phyloP scores from a whole-genome alignment of 2,888 invertebrate genomes.

The Myathropa florea region DNA sequence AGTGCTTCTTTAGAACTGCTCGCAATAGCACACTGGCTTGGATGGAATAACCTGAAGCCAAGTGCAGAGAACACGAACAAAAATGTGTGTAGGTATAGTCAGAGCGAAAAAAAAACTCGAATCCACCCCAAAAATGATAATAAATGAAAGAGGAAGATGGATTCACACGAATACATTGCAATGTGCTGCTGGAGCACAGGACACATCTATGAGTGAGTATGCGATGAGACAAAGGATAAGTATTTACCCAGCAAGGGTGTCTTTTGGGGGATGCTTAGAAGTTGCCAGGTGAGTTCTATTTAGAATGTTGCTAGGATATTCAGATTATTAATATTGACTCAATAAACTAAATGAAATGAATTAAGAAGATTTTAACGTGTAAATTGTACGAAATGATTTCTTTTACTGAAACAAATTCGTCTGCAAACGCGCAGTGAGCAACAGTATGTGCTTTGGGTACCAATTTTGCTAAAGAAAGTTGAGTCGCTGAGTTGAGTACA shows the following conservation, averaged over 20 bases:
- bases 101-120: conserved; percentile 16
- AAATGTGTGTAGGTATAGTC: conserved; percentile 16
- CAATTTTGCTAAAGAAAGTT: background rate
- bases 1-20: conserved; percentile 69
- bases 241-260: background rate
- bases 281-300: conserved; percentile 54
- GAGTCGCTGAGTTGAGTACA: background rate
- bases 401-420: background rate
- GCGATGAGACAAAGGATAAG: conserved; percentile 19
- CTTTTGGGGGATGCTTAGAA: background rate
- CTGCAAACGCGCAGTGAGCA: background rate
- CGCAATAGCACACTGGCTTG: conserved; percentile 48
- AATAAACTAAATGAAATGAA: too few relatives aligned
- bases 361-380: too few relatives aligned
- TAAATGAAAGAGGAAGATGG: conserved; percentile 30
- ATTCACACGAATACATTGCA: conserved; percentile 2
- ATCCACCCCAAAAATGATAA: conserved; percentile 70
- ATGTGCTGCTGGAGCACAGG: conserved; percentile 1
- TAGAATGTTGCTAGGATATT: conserved; percentile 5
- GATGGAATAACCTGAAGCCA: conserved; percentile 54
- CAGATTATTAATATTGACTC: conserved; percentile 15
- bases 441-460: background rate
- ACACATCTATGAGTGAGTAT: background rate
- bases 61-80: conserved; percentile 29
- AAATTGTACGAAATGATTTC: background rate